A percentile compares a stretch with the other conserved stretches of the same genome.
Evolutionary conservation across 2,797 vertebrate genomes (phyloP).

Genomic region (Kryptolebias ocellatus): DNA sequence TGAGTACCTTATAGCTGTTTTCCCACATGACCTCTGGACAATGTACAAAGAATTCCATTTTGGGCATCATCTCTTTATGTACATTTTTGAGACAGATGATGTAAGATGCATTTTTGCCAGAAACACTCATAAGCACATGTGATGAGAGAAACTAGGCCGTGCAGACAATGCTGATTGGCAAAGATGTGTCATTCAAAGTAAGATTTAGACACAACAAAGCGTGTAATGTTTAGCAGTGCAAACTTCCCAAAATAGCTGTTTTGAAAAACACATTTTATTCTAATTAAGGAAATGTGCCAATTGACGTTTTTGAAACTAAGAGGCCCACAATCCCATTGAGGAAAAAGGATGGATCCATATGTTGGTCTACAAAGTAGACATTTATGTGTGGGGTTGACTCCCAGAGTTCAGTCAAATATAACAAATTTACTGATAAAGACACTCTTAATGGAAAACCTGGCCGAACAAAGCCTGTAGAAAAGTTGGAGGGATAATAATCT

Average conservation of each 20-base stretch:
- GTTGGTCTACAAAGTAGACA: background rate
- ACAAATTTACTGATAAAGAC: background rate
- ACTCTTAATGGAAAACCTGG: background rate
- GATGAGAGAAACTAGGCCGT: too few relatives aligned
- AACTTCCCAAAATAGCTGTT: background rate
- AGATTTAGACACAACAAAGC: too few relatives aligned
- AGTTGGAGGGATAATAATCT: background rate
- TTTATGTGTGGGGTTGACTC: background rate
- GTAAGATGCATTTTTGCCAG: background rate
- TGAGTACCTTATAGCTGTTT: slow-evolving; percentile 34
- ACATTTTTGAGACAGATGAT: background rate
- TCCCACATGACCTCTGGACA: background rate
- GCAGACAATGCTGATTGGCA: too few relatives aligned
- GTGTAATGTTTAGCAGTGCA: background rate
- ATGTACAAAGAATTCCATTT: background rate
- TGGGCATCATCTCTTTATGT: background rate
- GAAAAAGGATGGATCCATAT: background rate
- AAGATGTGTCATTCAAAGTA: background rate
- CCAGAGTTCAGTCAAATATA: background rate
- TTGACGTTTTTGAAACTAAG: background rate
- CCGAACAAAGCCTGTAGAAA: background rate
- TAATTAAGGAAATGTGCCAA: background rate
- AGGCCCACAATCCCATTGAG: too few relatives aligned
- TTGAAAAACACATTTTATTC: background rate
- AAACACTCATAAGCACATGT: background rate